Evolutionary conservation across 2,888 invertebrate species (phyloP).

Genomic region (Apamea monoglypha): DNA sequence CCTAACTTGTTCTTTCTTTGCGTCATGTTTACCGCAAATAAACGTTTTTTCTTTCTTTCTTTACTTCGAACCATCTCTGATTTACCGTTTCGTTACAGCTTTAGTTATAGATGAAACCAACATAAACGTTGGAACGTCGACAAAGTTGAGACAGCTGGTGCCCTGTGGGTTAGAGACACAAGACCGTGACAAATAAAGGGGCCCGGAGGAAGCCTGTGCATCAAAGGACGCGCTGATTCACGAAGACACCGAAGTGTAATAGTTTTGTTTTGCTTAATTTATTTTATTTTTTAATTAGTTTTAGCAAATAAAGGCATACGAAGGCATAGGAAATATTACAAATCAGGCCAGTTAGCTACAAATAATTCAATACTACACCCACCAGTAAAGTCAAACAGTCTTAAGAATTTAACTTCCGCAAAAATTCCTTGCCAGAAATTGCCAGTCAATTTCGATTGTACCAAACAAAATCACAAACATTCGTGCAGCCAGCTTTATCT

Average conservation of each 20-base stretch:
- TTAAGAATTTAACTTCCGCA: slow-evolving; percentile 18
- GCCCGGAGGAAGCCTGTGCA: neutral
- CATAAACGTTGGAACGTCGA: neutral
- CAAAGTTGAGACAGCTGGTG: neutral
- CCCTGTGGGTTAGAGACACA: neutral
- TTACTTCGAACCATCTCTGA: neutral
- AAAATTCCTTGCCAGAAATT: slow-evolving; percentile 29
- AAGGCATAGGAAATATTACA: too few relatives aligned
- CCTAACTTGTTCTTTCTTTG: neutral
- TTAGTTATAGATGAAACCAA: neutral
- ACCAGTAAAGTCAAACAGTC: neutral
- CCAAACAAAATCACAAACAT: slow-evolving; percentile 30
- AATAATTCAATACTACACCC: neutral
- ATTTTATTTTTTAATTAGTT: neutral
- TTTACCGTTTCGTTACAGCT: neutral
- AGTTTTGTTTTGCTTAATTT: neutral
- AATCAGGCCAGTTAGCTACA: neutral
- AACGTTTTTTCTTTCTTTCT: neutral
- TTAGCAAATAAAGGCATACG: too few relatives aligned
- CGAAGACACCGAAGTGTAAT: neutral
- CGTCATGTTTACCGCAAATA: neutral
- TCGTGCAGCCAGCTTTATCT: slow-evolving; percentile 48
- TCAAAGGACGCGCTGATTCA: neutral
- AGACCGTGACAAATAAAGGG: neutral
- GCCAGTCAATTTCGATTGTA: slow-evolving; percentile 12